Percentiles rank a stretch among this genome's conserved stretches.
These are phyloP conservation scores for Cryptocephalus primarius DNA, from an alignment of 2,888 invertebrate species.

Conservation along the genomic window DNA sequence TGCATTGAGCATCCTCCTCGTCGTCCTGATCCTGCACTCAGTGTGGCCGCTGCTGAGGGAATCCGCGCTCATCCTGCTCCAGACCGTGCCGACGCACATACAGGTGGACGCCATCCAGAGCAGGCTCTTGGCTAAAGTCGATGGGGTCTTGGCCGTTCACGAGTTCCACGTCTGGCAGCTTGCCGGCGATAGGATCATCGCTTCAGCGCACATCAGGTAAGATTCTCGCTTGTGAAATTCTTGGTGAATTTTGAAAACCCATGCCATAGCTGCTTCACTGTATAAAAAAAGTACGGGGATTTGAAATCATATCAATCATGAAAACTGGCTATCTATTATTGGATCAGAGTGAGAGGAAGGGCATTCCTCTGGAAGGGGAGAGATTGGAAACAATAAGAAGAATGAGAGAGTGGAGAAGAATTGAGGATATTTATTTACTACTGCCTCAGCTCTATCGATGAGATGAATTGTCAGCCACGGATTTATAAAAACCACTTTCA, in stretches of 20 bases:
- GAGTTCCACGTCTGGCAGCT: constrained; percentile 99
- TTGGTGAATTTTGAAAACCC: too few relatives aligned
- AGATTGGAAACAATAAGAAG: too few relatives aligned
- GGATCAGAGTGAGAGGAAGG: too few relatives aligned
- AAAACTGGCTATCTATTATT: too few relatives aligned
- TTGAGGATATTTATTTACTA: too few relatives aligned
- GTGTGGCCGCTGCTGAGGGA: constrained; percentile 89
- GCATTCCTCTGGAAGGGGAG: too few relatives aligned
- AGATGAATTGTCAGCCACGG: too few relatives aligned
- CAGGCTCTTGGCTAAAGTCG: constrained; percentile 76
- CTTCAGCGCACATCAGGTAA: constrained; percentile 89
- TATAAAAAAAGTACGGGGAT: too few relatives aligned
- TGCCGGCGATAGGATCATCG: constrained; percentile 92
- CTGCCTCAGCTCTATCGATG: too few relatives aligned
- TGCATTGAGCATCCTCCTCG: constrained; percentile 80
- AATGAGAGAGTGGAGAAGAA: too few relatives aligned
- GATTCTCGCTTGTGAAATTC: constrained; percentile 3
- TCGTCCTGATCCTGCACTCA: constrained; percentile 73
- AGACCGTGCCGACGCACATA: constrained; percentile 98
- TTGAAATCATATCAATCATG: too few relatives aligned
- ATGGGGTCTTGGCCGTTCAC: constrained; percentile 91
- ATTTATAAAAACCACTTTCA: constrained; percentile 29
- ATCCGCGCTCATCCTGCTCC: constrained; percentile 87
- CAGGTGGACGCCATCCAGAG: constrained; percentile 88
- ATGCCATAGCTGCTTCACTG: too few relatives aligned